These are phyloP conservation scores for Drosophila lacicola DNA, from an alignment of 2,888 invertebrate species.

Conservation along the genomic window DNA sequence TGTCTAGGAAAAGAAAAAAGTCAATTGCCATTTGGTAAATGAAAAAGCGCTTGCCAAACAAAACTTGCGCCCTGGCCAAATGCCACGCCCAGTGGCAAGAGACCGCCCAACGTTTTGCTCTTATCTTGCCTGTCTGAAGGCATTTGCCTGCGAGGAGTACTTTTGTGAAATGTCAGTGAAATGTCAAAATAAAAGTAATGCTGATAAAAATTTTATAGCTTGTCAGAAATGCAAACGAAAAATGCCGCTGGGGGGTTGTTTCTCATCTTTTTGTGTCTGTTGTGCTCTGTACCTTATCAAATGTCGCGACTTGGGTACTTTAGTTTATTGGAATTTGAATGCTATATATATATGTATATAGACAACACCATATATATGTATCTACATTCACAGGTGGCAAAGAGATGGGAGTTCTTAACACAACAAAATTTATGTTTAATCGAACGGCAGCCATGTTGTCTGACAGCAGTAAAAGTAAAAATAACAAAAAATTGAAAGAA, in stretches of 20 bases:
- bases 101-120: conserved; percentile 39
- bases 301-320: conserved; percentile 76
- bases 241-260: conserved; percentile 56
- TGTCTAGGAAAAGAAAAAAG: conserved; percentile 59
- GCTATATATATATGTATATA: conserved; percentile 5
- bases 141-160: conserved; percentile 52
- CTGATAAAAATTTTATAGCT: conserved; percentile 81
- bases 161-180: conserved; percentile 77
- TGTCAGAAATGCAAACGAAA: conserved; percentile 68
- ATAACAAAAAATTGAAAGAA: conserved; percentile 32
- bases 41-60: conserved; percentile 60
- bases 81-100: conserved; percentile 39
- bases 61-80: conserved; percentile 22
- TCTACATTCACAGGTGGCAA: conserved; percentile 53
- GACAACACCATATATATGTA: neutral
- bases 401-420: conserved; percentile 31
- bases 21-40: conserved; percentile 74
- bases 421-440: conserved; percentile 73
- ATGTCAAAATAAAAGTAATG: conserved; percentile 81
- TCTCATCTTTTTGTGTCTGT: conserved; percentile 33
- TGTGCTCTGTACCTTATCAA: conserved; percentile 61
- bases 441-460: conserved; percentile 59
- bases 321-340: conserved; percentile 80
- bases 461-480: conserved; percentile 52
- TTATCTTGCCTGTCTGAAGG: conserved; percentile 53